Conservation (phyloP, 2,113 vertebrate genomes). For the Columba janthina region DNA sequence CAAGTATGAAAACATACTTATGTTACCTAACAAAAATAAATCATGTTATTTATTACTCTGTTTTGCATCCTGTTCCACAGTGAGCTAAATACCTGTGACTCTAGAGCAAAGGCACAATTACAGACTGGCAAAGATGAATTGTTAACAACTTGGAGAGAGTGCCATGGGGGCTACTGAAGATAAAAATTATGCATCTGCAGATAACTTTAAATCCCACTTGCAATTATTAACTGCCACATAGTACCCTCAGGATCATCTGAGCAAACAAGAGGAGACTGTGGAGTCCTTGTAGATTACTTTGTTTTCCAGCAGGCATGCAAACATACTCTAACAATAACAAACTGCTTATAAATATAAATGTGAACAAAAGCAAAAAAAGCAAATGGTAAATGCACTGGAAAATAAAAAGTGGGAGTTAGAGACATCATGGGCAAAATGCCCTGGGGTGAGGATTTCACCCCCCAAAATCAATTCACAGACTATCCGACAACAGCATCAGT, state of each 20-base stretch:
- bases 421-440: not conserved
- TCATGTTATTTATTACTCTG: not conserved
- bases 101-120: constrained; percentile 29
- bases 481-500: not conserved
- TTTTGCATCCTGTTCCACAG: constrained; percentile 1
- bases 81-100: constrained; percentile 17
- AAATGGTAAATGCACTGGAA: not conserved
- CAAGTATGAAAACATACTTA: not conserved
- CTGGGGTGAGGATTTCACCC: not conserved
- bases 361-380: not conserved
- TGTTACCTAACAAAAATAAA: constrained; percentile 21
- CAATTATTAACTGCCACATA: constrained; percentile 2
- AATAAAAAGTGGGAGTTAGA: not conserved
- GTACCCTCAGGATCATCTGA: not conserved
- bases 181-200: constrained; percentile 35
- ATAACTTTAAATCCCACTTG: constrained; percentile 38
- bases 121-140: constrained; percentile 28
- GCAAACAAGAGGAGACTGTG: not conserved
- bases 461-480: not conserved
- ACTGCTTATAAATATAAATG: not conserved
- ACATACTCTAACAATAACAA: not conserved
- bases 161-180: not conserved
- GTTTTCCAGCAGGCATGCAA: not conserved
- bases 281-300: not conserved
- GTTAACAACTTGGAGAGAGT: not conserved